Base-by-base conservation (phyloP, 2,888 invertebrate species). In the Phaonia tiefii region DNA sequence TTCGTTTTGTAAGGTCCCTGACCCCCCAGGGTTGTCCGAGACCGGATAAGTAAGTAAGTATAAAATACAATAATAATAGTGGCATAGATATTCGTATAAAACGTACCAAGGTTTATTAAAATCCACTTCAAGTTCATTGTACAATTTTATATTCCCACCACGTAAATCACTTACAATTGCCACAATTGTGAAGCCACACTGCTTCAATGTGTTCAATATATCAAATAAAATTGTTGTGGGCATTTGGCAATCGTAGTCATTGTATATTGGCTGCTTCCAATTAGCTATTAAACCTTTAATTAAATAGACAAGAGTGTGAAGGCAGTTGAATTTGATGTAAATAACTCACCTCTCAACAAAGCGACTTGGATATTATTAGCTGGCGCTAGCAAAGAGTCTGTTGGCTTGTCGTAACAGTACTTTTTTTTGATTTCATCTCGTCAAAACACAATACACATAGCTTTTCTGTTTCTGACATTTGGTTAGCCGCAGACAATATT, bases 161-260 rank as follows among this genome's bases (percentile, higher is more conserved):
- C 71, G 75, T 20, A 81, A 67, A 51, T 78, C 75, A n/a, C 73
- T 73, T 4, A 46, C 65, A 72, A n/a, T n/a, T n/a, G n/a, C n/a
- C n/a, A n/a, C n/a, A n/a, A n/a, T n/a, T n/a, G n/a, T n/a, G n/a
- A n/a, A 77, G 5, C 77, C 80, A 25, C 70, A 70, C 13, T 63
- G 42, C 17, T 56, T 25, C 5, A 66, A 26, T 44, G 49, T 60
- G n/a, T n/a, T n/a, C n/a, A n/a, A n/a, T n/a, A n/a, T 25, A 25
- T 39, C n/a, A 49, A n/a, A n/a, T n/a, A n/a, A n/a, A n/a, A n/a
- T n/a, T n/a, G n/a, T n/a, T n/a, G n/a, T n/a, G n/a, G n/a, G 79
- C 69, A 83, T 84, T 65, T 66, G 63, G 37, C 75, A 70, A 39
- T 84, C 79, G 20, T 69, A 83, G 11, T 80, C 72, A 63, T 79